Percentiles rank a stretch among this genome's conserved stretches.
These are phyloP conservation scores for Eustalomyia histrio DNA, from an alignment of 2,888 invertebrate species.

Conservation along the genomic window DNA sequence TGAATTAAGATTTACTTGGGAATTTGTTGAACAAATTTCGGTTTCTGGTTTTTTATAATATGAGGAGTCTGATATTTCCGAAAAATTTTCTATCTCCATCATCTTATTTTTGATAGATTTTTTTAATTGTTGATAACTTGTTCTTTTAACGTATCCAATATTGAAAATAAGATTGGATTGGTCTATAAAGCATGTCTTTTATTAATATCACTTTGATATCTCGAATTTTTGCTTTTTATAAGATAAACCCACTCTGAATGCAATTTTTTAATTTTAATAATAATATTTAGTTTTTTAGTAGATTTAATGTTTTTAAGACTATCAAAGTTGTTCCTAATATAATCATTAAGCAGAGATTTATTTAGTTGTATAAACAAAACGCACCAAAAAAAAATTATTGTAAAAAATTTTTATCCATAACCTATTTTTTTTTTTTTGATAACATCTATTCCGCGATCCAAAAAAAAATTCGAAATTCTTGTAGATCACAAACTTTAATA, in stretches of 20 bases:
- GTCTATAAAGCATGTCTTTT: slow-evolving; percentile 5
- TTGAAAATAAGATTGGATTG: too few species aligned
- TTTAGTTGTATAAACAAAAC: too few species aligned
- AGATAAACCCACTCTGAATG: background rate
- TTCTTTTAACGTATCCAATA: background rate
- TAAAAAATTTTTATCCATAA: too few species aligned
- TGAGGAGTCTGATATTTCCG: slow-evolving; percentile 3
- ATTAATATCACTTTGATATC: background rate
- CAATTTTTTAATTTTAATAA: background rate
- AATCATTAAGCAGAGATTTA: too few species aligned
- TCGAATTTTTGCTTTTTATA: too few species aligned
- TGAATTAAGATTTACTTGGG: background rate
- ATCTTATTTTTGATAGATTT: background rate
- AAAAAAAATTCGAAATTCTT: too few species aligned
- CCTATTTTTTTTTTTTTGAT: too few species aligned
- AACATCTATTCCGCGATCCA: too few species aligned
- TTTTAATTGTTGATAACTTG: slow-evolving; percentile 9
- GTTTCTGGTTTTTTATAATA: slow-evolving; percentile 1
- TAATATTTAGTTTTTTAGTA: background rate
- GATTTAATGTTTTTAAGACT: background rate
- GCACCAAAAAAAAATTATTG: too few species aligned
- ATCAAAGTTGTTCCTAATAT: too few species aligned
- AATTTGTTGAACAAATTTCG: slow-evolving; percentile 4
- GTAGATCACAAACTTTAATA: too few species aligned
- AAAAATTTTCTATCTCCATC: slow-evolving; percentile 5